These are phyloP conservation scores for Hyphantria cunea DNA, from an alignment of 1,140 invertebrate genomes.

Conservation along the genomic window DNA sequence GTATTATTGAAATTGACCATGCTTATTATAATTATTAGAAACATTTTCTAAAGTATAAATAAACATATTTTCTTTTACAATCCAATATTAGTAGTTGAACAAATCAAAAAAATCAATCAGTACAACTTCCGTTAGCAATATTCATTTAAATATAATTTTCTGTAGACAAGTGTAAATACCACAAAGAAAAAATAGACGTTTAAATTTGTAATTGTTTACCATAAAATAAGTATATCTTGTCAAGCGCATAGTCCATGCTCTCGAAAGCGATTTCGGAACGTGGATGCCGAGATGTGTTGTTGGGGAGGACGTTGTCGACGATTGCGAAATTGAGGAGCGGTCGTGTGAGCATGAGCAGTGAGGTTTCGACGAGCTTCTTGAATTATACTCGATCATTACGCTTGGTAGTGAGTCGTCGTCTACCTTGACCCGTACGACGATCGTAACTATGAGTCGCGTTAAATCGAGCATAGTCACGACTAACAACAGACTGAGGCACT, in stretches of 20 bases:
- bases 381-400: slow-evolving; percentile 5
- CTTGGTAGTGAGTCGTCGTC: not conserved
- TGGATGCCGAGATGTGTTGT: not conserved
- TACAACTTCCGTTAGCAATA: too few relatives aligned
- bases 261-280: slow-evolving; percentile 1
- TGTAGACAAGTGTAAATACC: too few relatives aligned
- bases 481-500: slow-evolving; percentile 1
- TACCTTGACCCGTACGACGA: not conserved
- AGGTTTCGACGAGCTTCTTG: not conserved
- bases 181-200: too few relatives aligned
- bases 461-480: not conserved
- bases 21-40: too few relatives aligned
- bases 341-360: not conserved
- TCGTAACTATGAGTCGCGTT: not conserved
- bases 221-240: too few relatives aligned
- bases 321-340: slow-evolving; percentile 1
- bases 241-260: not conserved
- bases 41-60: too few relatives aligned
- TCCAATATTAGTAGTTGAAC: too few relatives aligned
- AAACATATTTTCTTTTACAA: too few relatives aligned
- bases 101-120: too few relatives aligned
- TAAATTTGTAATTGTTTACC: too few relatives aligned
- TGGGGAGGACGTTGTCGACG: not conserved
- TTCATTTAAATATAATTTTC: too few relatives aligned
- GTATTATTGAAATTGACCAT: too few relatives aligned